Evolutionary conservation across 2,113 vertebrate genomes (phyloP).

Genomic region (Xiphorhynchus elegans): DNA sequence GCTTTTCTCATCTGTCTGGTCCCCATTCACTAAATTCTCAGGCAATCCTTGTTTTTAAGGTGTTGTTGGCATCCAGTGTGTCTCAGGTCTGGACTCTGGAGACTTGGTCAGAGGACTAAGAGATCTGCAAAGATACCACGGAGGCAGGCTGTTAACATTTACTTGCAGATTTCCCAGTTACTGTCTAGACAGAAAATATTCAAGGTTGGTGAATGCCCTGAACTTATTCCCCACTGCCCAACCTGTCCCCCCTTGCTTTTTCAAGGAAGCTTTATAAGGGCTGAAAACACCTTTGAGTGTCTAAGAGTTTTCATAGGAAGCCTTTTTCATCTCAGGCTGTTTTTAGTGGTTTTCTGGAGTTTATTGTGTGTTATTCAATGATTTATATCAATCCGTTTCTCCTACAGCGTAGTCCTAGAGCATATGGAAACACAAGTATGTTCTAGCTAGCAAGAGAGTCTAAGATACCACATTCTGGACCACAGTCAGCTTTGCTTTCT

Average conservation of each 20-base stretch:
- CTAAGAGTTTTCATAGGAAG: background rate
- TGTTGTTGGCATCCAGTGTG: background rate
- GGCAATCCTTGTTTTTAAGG: conserved; percentile 8
- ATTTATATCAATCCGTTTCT: background rate
- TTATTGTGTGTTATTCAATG: background rate
- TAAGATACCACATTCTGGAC: background rate
- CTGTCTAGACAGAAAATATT: background rate
- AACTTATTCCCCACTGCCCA: background rate
- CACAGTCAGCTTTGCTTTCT: background rate
- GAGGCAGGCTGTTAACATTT: conserved; percentile 29
- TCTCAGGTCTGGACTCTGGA: conserved; percentile 13
- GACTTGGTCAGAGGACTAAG: background rate
- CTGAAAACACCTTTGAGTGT: background rate
- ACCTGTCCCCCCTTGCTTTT: background rate
- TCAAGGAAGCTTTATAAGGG: background rate
- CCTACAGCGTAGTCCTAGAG: background rate
- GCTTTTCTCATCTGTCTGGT: background rate
- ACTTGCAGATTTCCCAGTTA: conserved; percentile 1
- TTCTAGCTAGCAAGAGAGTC: background rate
- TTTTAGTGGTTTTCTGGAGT: background rate
- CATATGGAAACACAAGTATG: background rate
- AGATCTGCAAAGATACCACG: background rate
- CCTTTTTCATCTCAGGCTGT: background rate
- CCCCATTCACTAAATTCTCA: background rate
- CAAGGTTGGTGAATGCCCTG: background rate